Evolutionary conservation across 2,113 vertebrate genomes (phyloP), one percentile per base, ranked within the genome.

Genomic region (Gnathonemus echidnorhynchus): DNA sequence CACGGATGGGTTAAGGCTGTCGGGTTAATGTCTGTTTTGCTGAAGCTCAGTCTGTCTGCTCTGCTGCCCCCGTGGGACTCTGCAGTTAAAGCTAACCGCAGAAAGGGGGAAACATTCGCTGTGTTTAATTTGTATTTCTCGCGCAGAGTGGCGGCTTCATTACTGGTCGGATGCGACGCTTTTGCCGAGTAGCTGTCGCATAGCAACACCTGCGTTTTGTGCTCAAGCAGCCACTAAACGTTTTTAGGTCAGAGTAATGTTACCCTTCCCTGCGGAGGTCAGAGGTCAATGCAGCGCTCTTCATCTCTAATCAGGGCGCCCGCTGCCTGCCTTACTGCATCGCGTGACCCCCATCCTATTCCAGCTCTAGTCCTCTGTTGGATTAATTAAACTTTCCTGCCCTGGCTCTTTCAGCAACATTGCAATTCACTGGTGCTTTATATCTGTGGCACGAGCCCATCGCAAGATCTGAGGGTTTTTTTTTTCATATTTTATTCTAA

Each of bases 211-310:
- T 15, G 86, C n/a, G 31, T 31, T 10, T 53, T 56, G 49, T 31
- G 5, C 27, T 53, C 7, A 15, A 87, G 86, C 45, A 87, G n/a
- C 86, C 46, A 24, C 86, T 53, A 53, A 87, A 42, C 13, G 50
- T 56, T 87, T 87, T 49, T 53, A 53, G 86, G 86, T 52, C 86
- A 56, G 86, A 56, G 86, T 87, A 87, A 87, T 87, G 45, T 31
- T 53, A 53, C 27, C 15, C 86, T 53, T 53, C 86, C 86, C 50
- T 87, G 86, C 1, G 50, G 86, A 87, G 86, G 86, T 87, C n/a
- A 31, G 50, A 87, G 86, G 50, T 87, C 86, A 87, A 53, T 27
- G 50, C 50, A 42, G 27, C 48, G 10, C 49, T 87, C 86, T 87
- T 87, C 86, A 56, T 53, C 13, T 53, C 50, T 87, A 87, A 87